These are phyloP conservation scores for Spodoptera litura DNA, from an alignment of 1,140 invertebrate genomes.

Conservation along the genomic window DNA sequence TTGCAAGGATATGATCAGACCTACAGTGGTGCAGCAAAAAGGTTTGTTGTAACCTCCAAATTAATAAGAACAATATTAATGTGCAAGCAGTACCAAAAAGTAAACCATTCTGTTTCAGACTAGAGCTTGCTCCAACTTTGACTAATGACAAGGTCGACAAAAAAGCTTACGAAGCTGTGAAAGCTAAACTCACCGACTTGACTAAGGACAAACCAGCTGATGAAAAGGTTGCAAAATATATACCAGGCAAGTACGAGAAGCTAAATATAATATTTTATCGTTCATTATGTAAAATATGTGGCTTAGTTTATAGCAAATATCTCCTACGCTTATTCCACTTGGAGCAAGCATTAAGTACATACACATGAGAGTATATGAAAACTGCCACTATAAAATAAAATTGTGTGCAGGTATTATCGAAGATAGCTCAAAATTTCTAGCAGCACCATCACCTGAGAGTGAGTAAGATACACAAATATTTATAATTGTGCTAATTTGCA, in stretches of 20 bases:
- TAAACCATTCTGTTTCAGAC: slow-evolving; percentile 17
- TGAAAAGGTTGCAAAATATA: slow-evolving; percentile 54
- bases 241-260: slow-evolving; percentile 58
- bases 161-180: slow-evolving; percentile 61
- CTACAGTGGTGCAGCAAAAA: slow-evolving; percentile 67
- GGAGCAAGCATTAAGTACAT: no score
- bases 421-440: slow-evolving; percentile 67
- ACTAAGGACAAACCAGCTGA: slow-evolving; percentile 56
- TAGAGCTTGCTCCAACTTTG: slow-evolving; percentile 53
- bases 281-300: background rate
- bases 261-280: slow-evolving; percentile 8
- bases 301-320: no score
- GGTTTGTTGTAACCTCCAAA: slow-evolving; percentile 52
- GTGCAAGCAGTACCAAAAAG: slow-evolving; percentile 1
- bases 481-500: background rate
- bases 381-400: background rate
- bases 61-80: slow-evolving; percentile 1
- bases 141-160: slow-evolving; percentile 66
- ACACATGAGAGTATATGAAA: no score
- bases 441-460: slow-evolving; percentile 68
- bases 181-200: slow-evolving; percentile 59
- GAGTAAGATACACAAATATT: slow-evolving; percentile 44
- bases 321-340: no score
- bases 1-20: slow-evolving; percentile 72
- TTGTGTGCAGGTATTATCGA: slow-evolving; percentile 60